Evolutionary conservation across 2,113 vertebrate species (phyloP), one percentile per base, ranked within the genome.

Genomic region (Salvator merianae): DNA sequence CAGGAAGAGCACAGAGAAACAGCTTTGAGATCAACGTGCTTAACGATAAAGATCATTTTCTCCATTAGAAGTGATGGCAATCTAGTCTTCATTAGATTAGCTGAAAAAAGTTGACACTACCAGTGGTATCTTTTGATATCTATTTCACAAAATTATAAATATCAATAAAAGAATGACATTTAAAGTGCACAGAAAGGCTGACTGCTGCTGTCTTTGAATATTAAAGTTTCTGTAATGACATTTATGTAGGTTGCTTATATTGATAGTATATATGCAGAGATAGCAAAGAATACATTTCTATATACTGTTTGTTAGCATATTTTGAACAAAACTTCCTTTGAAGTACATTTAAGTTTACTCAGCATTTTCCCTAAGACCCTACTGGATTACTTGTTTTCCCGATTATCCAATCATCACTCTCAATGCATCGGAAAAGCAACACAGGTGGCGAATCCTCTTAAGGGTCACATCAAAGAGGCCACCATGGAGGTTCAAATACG

Each of bases 381-480:
- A 89, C 93, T 86, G 47, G 77, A 77, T 96, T 94, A 91, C 94
- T 88, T 65, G 70, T 65, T 89, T 93, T 91, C 85, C 86, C 90
- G 69, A 62, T 83, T 82, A 91, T 88, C 87, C 91, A 91, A 82
- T 93, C 94, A 89, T 90, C 91, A 91, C 86, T 22, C 4, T 43
- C 28, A 9, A 84, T n/a, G 78, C 28, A 75, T 43, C 83, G 55
- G 26, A 66, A 83, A 82, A 90, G 62, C 69, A 81, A 84, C 84
- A 83, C 88, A 93, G 90, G 88, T 93, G 89, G 91, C 73, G 78
- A 90, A 73, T 68, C 76, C 86, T 84, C 84, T 86, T 84, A 72
- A 93, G 87, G 91, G 43, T 84, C 77, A 91, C 91, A 94, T 95
- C 93, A 95, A 95, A 95, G 93, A 77, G 91, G 88, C 93, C 86